A percentile compares a stretch with the other conserved stretches of the same genome.
Conservation (phyloP, 2,888 invertebrate genomes). For the Chironomus riparius region DNA sequence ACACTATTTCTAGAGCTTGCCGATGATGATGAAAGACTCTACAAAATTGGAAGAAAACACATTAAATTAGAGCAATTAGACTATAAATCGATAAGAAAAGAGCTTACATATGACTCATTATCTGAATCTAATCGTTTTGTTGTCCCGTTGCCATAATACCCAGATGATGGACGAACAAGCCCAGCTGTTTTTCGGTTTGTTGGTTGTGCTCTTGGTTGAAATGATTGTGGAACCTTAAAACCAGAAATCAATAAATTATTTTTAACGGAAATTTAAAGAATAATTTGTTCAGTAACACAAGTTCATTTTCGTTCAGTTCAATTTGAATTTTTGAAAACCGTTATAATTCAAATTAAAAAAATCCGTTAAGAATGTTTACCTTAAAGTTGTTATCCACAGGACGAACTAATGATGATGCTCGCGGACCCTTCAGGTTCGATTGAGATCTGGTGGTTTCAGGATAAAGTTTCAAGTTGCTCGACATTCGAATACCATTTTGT, state of each 20-base stretch:
- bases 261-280: no score
- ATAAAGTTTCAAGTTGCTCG: constrained; percentile 1
- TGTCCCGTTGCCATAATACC: constrained; percentile 34
- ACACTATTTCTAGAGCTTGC: constrained; percentile 26
- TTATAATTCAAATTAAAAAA: background rate
- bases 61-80: background rate
- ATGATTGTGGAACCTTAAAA: background rate
- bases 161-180: constrained; percentile 38
- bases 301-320: no score
- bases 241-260: no score
- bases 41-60: background rate
- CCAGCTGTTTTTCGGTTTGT: constrained; percentile 34
- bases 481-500: constrained; percentile 1
- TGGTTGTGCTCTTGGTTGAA: constrained; percentile 36
- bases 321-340: background rate
- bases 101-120: constrained; percentile 32
- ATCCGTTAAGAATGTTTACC: background rate
- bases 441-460: background rate
- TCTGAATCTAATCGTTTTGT: constrained; percentile 34
- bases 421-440: constrained; percentile 1
- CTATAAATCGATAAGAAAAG: background rate
- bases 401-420: constrained; percentile 19
- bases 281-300: no score
- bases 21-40: constrained; percentile 25
- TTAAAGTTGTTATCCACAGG: background rate